phyloP scores from a whole-genome alignment of 2,888 invertebrate species.

The Lamellibrachia satsuma region DNA sequence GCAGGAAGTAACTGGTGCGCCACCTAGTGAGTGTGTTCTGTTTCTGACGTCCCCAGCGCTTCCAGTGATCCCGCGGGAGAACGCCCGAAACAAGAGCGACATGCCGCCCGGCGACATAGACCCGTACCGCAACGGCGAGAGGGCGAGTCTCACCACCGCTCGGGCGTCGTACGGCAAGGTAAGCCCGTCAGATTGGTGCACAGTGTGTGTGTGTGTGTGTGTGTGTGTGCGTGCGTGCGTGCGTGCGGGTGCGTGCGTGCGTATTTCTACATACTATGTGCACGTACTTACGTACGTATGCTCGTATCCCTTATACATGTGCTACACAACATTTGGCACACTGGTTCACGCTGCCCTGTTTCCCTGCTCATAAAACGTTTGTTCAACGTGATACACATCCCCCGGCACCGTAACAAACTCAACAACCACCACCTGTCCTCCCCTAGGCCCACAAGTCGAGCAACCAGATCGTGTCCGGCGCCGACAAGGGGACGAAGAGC shows the following conservation, averaged over 20 bases:
- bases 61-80: slow-evolving; percentile 43
- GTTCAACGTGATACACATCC: too few relatives aligned
- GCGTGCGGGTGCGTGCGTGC: background rate
- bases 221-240: background rate
- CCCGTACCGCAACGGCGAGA: slow-evolving; percentile 44
- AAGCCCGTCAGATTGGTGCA: slow-evolving; percentile 29
- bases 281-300: background rate
- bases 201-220: background rate
- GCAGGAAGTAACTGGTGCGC: background rate
- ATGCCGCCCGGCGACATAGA: slow-evolving; percentile 57
- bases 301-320: background rate
- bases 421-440: background rate
- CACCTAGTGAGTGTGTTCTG: background rate
- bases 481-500: slow-evolving; percentile 54
- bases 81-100: slow-evolving; percentile 56
- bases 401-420: too few relatives aligned
- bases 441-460: background rate
- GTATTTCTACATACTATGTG: background rate
- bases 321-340: too few relatives aligned
- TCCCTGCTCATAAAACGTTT: too few relatives aligned
- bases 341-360: too few relatives aligned
- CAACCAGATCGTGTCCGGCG: slow-evolving; percentile 52
- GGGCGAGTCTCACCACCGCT: slow-evolving; percentile 53
- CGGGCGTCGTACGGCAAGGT: slow-evolving; percentile 55
- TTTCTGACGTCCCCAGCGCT: slow-evolving; percentile 44